A percentile compares a stretch with the other conserved stretches of the same genome.
Evolutionary conservation across 2,888 invertebrate species (phyloP).

Genomic region (Tetanocera ferruginea): DNA sequence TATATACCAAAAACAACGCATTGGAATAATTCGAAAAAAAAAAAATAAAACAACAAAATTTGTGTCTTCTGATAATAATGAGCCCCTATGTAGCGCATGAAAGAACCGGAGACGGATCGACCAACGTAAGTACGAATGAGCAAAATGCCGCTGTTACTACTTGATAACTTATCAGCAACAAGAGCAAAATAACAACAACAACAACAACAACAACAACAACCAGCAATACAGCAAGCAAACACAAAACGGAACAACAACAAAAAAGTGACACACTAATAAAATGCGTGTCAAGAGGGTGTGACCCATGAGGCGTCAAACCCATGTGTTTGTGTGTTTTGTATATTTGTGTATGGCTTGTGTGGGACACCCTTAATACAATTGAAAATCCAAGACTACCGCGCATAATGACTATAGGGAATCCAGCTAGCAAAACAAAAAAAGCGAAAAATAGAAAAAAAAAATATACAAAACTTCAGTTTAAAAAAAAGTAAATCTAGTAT

Average conservation of each 20-base stretch:
- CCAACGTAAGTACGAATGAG: neutral
- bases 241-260: neutral
- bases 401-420: neutral
- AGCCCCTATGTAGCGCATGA: neutral
- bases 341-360: neutral
- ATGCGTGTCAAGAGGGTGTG: slow-evolving; percentile 20
- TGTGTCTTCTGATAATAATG: neutral
- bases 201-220: slow-evolving; percentile 10
- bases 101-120: neutral
- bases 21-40: neutral
- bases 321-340: neutral
- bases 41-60: neutral
- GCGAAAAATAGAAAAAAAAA: neutral
- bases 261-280: neutral
- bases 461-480: neutral
- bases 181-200: neutral
- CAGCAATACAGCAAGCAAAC: neutral
- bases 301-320: neutral
- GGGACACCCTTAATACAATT: neutral
- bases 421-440: neutral
- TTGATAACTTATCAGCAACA: slow-evolving; percentile 6
- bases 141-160: neutral
- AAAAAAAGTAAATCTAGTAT: neutral
- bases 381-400: neutral
- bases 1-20: neutral